Evolutionary conservation across 2,888 invertebrate species (phyloP), one percentile per base, ranked within the genome.

Genomic region (Meandrusa payeni): DNA sequence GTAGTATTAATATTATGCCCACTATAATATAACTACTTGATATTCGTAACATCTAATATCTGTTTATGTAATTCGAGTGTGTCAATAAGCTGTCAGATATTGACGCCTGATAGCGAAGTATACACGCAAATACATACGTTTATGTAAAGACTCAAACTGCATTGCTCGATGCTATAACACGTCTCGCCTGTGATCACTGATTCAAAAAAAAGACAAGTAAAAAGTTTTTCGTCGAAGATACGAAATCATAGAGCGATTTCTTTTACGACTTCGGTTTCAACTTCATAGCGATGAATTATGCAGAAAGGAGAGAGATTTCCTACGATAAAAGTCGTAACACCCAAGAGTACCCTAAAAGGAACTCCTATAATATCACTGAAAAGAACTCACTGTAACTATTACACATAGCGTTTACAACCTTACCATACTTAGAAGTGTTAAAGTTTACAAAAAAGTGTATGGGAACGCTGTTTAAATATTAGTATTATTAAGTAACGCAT

Each of bases 251-350:
- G 83, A 85, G 74, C 83, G 82, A 86, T 87, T 86, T 83, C 85
- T 83, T 86, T 86, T 87, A 86, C 85, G 85, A 83, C 81, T 79
- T 81, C 76, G 82, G 82, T 86, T 87, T 85, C 85, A 85, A 87
- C 86, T 86, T 83, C 82, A 80, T 76, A 78, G 74, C 81, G 72
- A 85, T 86, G 86, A 86, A 87, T 87, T 85, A 87, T 86, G 85
- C 83, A 83, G 82, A 82, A 72, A 81, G 76, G 73, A 81, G 82
- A 80, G 75, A 81, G 85, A 85, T 85, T 85, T 85, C 76, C 78
- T 74, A 69, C 73, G 82, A 85, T 85, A 85, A 85, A 83, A 85
- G 75, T 81, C 81, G 82, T 77, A 82, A 77, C 80, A 74, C 79
- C 75, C 82, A 67, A 75, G 80, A 82, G 77, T 76, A 70, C 76